A percentile compares a stretch with the other conserved stretches of the same genome.
These are phyloP conservation scores for Manis crassicaudata DNA, from an alignment of 2,797 vertebrate genomes.

Conservation along the genomic window DNA sequence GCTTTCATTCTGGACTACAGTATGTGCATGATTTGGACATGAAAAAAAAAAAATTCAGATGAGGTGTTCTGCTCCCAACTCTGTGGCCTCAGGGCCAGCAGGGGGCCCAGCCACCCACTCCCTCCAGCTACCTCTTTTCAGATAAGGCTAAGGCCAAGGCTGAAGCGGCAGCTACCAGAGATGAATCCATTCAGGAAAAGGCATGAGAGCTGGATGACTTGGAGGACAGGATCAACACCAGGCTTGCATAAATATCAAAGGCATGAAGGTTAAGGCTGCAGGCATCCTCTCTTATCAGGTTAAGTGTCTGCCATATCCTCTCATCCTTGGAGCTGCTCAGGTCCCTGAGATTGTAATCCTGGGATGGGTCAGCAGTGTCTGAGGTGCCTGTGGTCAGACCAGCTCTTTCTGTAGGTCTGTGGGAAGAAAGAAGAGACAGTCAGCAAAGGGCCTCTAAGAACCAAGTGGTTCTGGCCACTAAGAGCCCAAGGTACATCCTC, in stretches of 20 bases:
- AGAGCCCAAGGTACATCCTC: not conserved
- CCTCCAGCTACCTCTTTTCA: slow-evolving; percentile 52
- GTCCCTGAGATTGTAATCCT: slow-evolving; percentile 89
- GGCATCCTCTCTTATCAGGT: slow-evolving; percentile 82
- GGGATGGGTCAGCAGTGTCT: slow-evolving; percentile 77
- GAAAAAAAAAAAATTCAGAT: not conserved
- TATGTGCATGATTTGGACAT: slow-evolving; percentile 58
- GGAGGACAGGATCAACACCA: slow-evolving; percentile 86
- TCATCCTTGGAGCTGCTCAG: slow-evolving; percentile 84
- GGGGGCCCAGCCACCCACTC: slow-evolving; percentile 55
- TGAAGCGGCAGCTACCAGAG: slow-evolving; percentile 61
- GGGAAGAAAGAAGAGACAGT: slow-evolving; percentile 35
- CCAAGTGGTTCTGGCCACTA: not conserved
- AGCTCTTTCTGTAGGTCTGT: slow-evolving; percentile 78
- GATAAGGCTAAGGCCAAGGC: slow-evolving; percentile 65
- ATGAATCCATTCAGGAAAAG: slow-evolving; percentile 71
- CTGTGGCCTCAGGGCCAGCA: slow-evolving; percentile 26
- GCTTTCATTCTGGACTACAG: slow-evolving; percentile 78
- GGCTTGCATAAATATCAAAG: slow-evolving; percentile 95
- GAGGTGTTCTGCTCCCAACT: slow-evolving; percentile 27
- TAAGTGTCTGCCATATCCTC: slow-evolving; percentile 77
- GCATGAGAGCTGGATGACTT: slow-evolving; percentile 83
- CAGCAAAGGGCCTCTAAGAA: not conserved
- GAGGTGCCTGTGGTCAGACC: slow-evolving; percentile 75
- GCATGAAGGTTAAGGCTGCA: slow-evolving; percentile 95